Evolutionary conservation across 2,888 invertebrate species (phyloP), one percentile per base, ranked within the genome.

Genomic region (Blera fallax): DNA sequence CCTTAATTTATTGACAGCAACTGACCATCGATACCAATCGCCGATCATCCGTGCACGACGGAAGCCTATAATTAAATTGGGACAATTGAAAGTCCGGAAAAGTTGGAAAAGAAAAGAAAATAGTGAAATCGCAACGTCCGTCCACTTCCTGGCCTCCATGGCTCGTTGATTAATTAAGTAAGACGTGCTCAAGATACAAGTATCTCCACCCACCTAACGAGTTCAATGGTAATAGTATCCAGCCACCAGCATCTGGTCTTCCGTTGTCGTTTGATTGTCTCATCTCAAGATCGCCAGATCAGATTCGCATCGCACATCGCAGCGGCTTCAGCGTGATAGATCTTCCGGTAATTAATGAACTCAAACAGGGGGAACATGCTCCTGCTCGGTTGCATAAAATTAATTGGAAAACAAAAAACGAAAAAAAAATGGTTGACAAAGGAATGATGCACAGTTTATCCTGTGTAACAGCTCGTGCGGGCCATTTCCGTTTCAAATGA

Each of bases 401-500:
- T 72, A 79, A 72, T 79, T 64, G 56, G n/a, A n/a, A n/a, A n/a
- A n/a, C n/a, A n/a, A n/a, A n/a, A n/a, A n/a, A n/a, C n/a, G n/a
- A n/a, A n/a, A n/a, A n/a, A 48, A 79, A 27, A 48, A 40, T 60
- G 27, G 52, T 32, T 43, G 21, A 50, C 60, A 4, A 16, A 48
- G 32, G 62, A 58, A 24, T 65, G 29, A 8, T 11, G 29, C 8
- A 56, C n/a, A 11, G 64, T 43, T 50, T 50, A 58, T 82, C 77
- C 77, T 82, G 70, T 45, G 40, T 14, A n/a, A 34, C 16, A 65
- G 82, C 77, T 82, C 77, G 82, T 82, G 82, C 77, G 77, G 77
- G 77, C 27, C 32, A 65, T 72, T 77, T 82, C 77, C 82, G 82
- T 77, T 82, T 70, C 14, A 52, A 37, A 58, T 43, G 34, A 64